These are phyloP conservation scores for Stenodema calcarata DNA, from an alignment of 2,888 invertebrate species.

Conservation along the genomic window DNA sequence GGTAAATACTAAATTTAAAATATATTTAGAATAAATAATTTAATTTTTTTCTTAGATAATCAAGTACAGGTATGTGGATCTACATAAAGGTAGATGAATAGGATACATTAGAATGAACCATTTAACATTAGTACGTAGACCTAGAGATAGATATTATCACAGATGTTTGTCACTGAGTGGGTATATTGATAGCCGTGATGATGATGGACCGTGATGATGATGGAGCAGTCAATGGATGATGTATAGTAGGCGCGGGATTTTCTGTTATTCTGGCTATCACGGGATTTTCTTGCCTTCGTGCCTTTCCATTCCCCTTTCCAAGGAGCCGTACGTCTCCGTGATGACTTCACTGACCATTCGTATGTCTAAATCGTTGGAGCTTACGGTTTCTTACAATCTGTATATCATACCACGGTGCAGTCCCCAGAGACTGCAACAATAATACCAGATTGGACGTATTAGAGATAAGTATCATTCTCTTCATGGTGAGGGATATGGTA, in stretches of 20 bases:
- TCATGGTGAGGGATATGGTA: not conserved
- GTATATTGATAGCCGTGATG: too few species aligned
- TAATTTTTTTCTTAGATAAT: too few species aligned
- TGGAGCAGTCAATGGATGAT: not conserved
- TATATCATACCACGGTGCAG: not conserved
- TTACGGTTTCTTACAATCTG: not conserved
- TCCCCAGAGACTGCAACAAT: not conserved
- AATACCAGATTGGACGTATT: not conserved
- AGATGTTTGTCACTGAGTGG: too few species aligned
- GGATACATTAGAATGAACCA: too few species aligned
- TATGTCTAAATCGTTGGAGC: not conserved
- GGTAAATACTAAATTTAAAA: too few species aligned
- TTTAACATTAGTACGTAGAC: too few species aligned
- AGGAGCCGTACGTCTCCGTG: not conserved
- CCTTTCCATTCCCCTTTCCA: not conserved
- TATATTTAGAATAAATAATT: too few species aligned
- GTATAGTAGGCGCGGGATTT: not conserved
- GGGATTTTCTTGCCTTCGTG: not conserved
- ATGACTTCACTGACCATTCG: not conserved
- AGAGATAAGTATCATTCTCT: not conserved
- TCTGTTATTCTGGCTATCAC: not conserved
- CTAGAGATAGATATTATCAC: too few species aligned
- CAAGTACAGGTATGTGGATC: too few species aligned
- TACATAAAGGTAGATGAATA: too few species aligned
- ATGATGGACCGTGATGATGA: too few species aligned